Conservation (phyloP, 2,888 invertebrate genomes). For the Tetheella fluctuosa region DNA sequence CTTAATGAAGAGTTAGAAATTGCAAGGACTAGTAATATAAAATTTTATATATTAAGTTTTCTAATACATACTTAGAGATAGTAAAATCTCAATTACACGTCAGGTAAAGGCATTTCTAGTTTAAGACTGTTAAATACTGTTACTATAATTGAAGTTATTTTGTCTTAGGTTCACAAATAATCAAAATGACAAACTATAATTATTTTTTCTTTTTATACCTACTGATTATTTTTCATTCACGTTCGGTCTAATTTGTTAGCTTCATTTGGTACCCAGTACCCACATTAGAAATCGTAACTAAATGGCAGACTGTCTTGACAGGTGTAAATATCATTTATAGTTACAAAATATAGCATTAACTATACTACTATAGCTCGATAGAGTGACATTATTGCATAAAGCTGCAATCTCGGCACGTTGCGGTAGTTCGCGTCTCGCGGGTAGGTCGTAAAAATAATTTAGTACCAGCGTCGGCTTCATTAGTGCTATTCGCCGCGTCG, state of each 20-base stretch:
- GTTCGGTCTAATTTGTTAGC: too few relatives aligned
- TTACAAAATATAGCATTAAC: slow-evolving; percentile 10
- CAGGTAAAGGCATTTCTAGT: too few relatives aligned
- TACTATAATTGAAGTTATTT: too few relatives aligned
- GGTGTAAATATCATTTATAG: background rate
- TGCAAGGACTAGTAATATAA: background rate
- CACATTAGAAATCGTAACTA: too few relatives aligned
- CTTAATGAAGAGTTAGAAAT: background rate
- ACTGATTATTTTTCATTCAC: too few relatives aligned
- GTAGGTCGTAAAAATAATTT: slow-evolving; percentile 79
- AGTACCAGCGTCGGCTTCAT: slow-evolving; percentile 70
- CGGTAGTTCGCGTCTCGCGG: slow-evolving; percentile 52
- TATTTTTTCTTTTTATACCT: too few relatives aligned
- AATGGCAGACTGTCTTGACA: background rate
- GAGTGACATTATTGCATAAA: slow-evolving; percentile 14
- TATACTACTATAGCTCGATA: slow-evolving; percentile 11
- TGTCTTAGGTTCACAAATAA: too few relatives aligned
- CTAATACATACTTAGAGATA: too few relatives aligned
- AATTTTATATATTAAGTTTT: background rate
- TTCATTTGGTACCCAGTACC: too few relatives aligned
- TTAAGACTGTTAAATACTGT: too few relatives aligned
- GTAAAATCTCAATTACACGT: too few relatives aligned
- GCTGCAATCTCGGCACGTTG: slow-evolving; percentile 28
- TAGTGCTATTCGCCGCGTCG: slow-evolving; percentile 51
- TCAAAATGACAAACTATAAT: too few relatives aligned